Evolutionary conservation across 1,140 invertebrate genomes (phyloP), one percentile per base, ranked within the genome.

Genomic region (Trichoplusia ni): DNA sequence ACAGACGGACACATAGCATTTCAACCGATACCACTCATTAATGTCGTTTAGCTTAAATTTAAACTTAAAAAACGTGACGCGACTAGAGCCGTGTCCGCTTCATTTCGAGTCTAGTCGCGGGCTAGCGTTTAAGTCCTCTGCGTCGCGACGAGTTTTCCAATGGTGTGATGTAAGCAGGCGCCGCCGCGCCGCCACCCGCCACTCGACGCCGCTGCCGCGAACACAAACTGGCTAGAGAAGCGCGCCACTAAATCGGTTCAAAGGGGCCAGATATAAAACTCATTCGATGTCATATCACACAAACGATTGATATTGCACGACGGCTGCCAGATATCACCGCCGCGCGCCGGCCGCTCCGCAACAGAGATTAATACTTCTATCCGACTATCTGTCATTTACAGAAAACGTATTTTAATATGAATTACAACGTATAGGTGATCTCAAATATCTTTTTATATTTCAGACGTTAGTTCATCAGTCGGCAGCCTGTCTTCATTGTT

Each of bases 41-140:
- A 80, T 81, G 79, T 82, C 80, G 66, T 75, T 81, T 83, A 81
- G 64, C 78, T 76, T 81, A 80, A 83, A 82, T 84, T 80, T 85
- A 82, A 84, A 79, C 75, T 84, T 84, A 81, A 84, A 76, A 84
- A 86, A 82, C 82, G 78, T 86, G 83, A 82, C 44, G 44, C 37
- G 83, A 83, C 69, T 88, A 64, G 56, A 59, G 33, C 54, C 58
- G 63, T 69, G 59, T 68, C 58, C 59, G 59, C 54, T 79, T 81
- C 68, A 84, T 82, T 81, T 67, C 53, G 46, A 84, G 81, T 83
- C 79, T 61, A 71, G 68, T 75, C 77, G 73, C 70, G 75, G 67
- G 64, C 56, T 73, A 66, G 64, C 69, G 70, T 75, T 80, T 79
- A n/a, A 79, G 70, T 71, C 67, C 71, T 78, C 73, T 58, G 60